Percentiles rank a stretch among this genome's conserved stretches.
phyloP scores from a whole-genome alignment of 2,888 invertebrate species.

The Tinea pellionella region DNA sequence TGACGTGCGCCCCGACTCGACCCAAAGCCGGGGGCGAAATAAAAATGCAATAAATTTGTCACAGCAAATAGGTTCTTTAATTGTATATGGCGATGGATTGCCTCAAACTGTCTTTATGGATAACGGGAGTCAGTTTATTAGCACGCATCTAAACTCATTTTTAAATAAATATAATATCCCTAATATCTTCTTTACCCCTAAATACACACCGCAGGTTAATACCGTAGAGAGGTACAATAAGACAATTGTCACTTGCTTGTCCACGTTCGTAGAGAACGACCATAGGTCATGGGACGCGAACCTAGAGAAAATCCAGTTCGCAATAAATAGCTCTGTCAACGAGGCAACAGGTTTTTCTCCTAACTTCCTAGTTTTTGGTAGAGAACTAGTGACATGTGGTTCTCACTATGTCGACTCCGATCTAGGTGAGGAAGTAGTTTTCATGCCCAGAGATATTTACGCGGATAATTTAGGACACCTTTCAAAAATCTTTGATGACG shows the following conservation, averaged over 20 bases:
- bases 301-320: conserved; percentile 20
- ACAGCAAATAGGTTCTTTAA: too few species aligned
- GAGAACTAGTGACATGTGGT: conserved; percentile 20
- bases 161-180: too few species aligned
- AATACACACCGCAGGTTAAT: too few species aligned
- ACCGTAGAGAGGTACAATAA: conserved; percentile 15
- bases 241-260: conserved; percentile 18
- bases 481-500: conserved; percentile 18
- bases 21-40: too few species aligned
- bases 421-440: conserved; percentile 15
- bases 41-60: too few species aligned
- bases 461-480: conserved; percentile 19
- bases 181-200: too few species aligned
- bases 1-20: too few species aligned
- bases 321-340: conserved; percentile 21
- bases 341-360: conserved; percentile 21
- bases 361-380: conserved; percentile 18
- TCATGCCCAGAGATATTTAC: conserved; percentile 18
- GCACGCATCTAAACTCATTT: too few species aligned
- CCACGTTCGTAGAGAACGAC: conserved; percentile 19
- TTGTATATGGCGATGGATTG: too few species aligned
- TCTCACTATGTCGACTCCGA: conserved; percentile 16
- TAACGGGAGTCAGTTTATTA: conserved; percentile 16
- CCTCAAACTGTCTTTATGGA: conserved; percentile 17
- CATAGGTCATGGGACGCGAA: conserved; percentile 21